Evolutionary conservation across 2,797 vertebrate genomes (phyloP).

Genomic region (Poecilia picta): DNA sequence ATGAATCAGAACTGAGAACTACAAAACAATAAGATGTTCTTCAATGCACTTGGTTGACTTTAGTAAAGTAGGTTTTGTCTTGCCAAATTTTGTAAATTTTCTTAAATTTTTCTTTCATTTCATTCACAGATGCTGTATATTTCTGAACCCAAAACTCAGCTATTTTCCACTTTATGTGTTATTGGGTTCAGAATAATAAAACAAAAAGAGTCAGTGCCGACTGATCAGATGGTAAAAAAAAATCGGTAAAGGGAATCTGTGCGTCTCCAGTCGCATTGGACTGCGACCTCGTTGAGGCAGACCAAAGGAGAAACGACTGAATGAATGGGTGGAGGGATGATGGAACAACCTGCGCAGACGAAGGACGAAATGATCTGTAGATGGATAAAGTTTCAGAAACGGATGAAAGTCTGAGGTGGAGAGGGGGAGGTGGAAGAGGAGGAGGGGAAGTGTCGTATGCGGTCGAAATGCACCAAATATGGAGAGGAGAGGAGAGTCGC

Average conservation of each 20-base stretch:
- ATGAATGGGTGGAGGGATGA: background rate
- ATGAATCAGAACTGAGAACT: background rate
- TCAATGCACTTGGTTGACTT: background rate
- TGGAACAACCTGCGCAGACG: slow-evolving; percentile 16
- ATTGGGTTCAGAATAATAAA: background rate
- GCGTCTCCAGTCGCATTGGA: background rate
- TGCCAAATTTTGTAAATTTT: background rate
- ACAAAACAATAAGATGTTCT: background rate
- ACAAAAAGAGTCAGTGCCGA: too few species aligned
- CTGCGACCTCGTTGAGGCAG: background rate
- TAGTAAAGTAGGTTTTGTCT: background rate
- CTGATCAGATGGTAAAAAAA: background rate
- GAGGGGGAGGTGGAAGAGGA: too few species aligned
- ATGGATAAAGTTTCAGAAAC: background rate
- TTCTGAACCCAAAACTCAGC: background rate
- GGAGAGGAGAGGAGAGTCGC: slow-evolving; percentile 1
- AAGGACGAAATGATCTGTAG: slow-evolving; percentile 1
- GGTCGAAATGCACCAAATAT: slow-evolving; percentile 21
- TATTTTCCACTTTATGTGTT: background rate
- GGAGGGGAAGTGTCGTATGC: background rate
- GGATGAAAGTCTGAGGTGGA: background rate
- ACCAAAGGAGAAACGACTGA: background rate
- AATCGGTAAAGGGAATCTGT: background rate
- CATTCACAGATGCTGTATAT: background rate
- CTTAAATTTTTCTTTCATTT: background rate